Base-by-base conservation (phyloP, 2,113 vertebrate species). In the Jaculus jaculus region DNA sequence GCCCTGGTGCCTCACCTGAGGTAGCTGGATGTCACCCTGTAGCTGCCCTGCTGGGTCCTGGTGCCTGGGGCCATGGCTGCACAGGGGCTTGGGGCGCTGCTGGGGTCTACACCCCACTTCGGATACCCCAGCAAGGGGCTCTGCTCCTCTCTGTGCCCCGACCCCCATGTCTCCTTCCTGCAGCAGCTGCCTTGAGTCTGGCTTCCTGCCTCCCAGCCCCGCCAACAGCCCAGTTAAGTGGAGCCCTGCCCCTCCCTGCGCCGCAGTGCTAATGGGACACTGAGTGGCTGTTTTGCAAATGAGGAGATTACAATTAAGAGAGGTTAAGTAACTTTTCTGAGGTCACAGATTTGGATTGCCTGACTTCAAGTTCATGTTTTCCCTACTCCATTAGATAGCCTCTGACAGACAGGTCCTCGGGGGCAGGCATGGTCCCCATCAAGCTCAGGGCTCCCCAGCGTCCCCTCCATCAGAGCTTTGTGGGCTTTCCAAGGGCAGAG, bases 241-340 rank as follows among this genome's bases (percentile, higher is more conserved):
- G 12, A 10, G 34, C 4, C 4, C 2, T 18, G 32, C 54, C 80
- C 21, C 8, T 39, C 75, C 66, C 42, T n/a, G 1, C 32, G 51
- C 91, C 4, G 15, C 28, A 12, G 91, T 1, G 2, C 71, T 95
- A 80, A 89, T 84, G 92, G 86, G 84, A 78, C 20, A 86, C 91
- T 85, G 93, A 94, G 91, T 88, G 89, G 60, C 79, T 94, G 28
- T 90, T 95, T 91, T 90, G 92, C 92, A 88, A 85, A 88, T 83
- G 86, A 96, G 94, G 79, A 96, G 86, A 89, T 73, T 84, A 65
- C 90, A 72, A 79, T 95, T 90, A 83, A 85, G 81, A 66, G 75
- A 83, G 78, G 94, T 42, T 92, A 85, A 93, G 86, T 63, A n/a
- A 84, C 89, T 81, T 93, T 90, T 74, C 79, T 0, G 0, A 83